Base-by-base conservation (phyloP, 2,888 invertebrate species). In the Cryptus armator region DNA sequence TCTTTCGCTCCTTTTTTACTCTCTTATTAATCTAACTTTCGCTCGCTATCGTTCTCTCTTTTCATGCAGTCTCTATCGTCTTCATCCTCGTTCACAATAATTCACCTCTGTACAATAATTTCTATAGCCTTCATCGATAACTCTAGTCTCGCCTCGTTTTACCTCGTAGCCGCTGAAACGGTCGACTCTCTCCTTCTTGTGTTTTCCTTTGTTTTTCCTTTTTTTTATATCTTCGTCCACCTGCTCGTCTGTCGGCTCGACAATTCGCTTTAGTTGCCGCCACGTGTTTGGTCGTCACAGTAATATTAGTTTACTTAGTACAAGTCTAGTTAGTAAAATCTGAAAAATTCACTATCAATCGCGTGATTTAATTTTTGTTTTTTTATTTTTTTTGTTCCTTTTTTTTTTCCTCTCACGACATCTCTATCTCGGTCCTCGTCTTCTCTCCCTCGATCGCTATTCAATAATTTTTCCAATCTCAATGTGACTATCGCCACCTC, bases 311-410 rank as follows among this genome's bases (percentile, higher is more conserved):
- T 91, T 90, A 89, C 76, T 85, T 87, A 87, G 87, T 86, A 88
- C 87, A 87, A 87, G 86, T 87, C 83, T 88, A 87, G 83, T 91
- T 90, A 91, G 92, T 92, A 92, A 93, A 93, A 92, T 92, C 88
- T 93, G 92, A 91, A 92, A 93, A 86, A 92, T 92, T 92, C 90
- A 91, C 92, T 92, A 91, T 91, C 87, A 91, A 93, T 93, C 92
- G 92, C 92, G 92, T 91, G 92, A 91, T 92, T 92, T 90, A 32
- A 44, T 19, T 75, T 67, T 48, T 43, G 6, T 67, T 59, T 67
- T 78, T 29, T 79, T 53, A n/a, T n/a, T 51, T 68, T 59, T 19
- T 19, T 19, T 19, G 0, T 19, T 19, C 19, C 37, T 51, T 79
- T 43, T 74, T 70, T 83, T 44, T 24, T 51, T 79, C 24, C 77